Percentiles rank a stretch among this genome's conserved stretches.
phyloP scores from a whole-genome alignment of 2,797 vertebrate genomes.

The Falco biarmicus region DNA sequence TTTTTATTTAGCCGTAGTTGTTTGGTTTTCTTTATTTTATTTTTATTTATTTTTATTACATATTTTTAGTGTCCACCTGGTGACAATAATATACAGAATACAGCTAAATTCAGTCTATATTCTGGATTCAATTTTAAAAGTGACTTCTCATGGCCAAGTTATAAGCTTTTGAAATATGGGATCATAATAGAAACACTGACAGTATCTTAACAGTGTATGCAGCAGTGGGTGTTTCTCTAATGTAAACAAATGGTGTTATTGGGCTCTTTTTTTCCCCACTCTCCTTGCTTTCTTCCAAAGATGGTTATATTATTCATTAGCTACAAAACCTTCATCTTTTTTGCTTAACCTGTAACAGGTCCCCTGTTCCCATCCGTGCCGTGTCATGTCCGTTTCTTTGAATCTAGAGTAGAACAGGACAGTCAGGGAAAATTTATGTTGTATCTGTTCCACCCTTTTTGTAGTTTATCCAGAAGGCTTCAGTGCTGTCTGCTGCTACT shows the following conservation, averaged over 20 bases:
- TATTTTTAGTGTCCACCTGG: neutral
- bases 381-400: neutral
- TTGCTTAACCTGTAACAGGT: constrained; percentile 17
- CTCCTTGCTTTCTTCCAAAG: neutral
- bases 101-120: constrained; percentile 40
- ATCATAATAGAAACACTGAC: constrained; percentile 62
- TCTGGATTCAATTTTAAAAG: constrained; percentile 67
- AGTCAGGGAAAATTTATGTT: constrained; percentile 18
- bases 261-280: neutral
- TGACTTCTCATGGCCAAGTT: constrained; percentile 67
- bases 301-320: constrained; percentile 67
- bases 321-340: constrained; percentile 52
- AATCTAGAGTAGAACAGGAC: neutral
- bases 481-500: constrained; percentile 4
- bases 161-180: constrained; percentile 68
- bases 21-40: neutral
- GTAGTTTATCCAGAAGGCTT: constrained; percentile 18
- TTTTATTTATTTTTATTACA: constrained; percentile 41
- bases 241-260: constrained; percentile 72
- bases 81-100: neutral
- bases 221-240: constrained; percentile 60
- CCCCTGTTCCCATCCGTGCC: neutral
- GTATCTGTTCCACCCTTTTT: neutral
- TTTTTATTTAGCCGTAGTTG: constrained; percentile 18
- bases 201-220: constrained; percentile 62